These are phyloP conservation scores for Encarsia formosa DNA, from an alignment of 2,888 invertebrate species.

Conservation along the genomic window DNA sequence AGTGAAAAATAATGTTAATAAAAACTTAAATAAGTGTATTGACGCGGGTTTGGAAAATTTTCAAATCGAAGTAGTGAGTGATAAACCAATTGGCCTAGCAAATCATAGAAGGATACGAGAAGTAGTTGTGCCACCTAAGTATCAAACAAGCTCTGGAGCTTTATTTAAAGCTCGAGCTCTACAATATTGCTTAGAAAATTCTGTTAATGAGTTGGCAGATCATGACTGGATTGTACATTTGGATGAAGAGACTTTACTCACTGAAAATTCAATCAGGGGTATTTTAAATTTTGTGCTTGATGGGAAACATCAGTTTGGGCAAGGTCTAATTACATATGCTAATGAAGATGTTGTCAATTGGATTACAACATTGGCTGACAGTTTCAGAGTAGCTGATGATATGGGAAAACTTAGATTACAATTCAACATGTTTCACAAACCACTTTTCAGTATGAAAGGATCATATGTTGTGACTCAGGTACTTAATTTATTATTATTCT, in stretches of 20 bases:
- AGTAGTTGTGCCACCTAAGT: conserved; percentile 81
- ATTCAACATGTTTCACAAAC: conserved; percentile 89
- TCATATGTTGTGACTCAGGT: conserved; percentile 96
- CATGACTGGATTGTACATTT: conserved; percentile 96
- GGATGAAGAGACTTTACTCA: conserved; percentile 92
- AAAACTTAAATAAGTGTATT: conserved; percentile 82
- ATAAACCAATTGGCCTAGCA: conserved; percentile 75
- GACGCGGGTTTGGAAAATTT: conserved; percentile 93
- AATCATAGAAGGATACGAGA: conserved; percentile 78
- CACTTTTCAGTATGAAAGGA: conserved; percentile 96
- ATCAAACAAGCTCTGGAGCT: conserved; percentile 86
- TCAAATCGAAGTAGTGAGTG: conserved; percentile 92
- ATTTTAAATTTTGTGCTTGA: conserved; percentile 92
- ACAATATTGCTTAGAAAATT: conserved; percentile 91
- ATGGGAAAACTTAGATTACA: conserved; percentile 95
- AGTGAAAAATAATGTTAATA: conserved; percentile 78
- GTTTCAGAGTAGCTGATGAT: conserved; percentile 93
- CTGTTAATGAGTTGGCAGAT: conserved; percentile 78
- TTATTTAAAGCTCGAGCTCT: conserved; percentile 91
- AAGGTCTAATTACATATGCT: conserved; percentile 93
- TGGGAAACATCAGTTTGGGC: conserved; percentile 93
- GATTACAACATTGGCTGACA: conserved; percentile 93
- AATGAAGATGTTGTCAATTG: conserved; percentile 95
- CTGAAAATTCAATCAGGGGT: conserved; percentile 85
- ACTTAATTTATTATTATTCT: too few relatives aligned